These are phyloP conservation scores for Megaptera novaeangliae DNA, from an alignment of 2,113 vertebrate species.

Conservation along the genomic window DNA sequence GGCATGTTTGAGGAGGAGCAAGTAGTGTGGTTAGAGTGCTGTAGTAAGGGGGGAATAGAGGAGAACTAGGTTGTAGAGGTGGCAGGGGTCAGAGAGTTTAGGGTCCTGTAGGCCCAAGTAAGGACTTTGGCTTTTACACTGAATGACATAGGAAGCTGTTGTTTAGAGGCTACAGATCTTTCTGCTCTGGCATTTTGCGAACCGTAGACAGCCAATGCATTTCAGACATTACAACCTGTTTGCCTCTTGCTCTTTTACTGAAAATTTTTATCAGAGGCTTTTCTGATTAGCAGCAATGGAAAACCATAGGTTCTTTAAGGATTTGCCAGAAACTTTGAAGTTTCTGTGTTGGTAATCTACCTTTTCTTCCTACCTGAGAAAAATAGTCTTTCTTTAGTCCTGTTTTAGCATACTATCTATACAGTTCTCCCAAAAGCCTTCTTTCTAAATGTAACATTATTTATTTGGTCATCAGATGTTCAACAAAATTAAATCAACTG, in stretches of 20 bases:
- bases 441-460: neutral
- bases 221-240: neutral
- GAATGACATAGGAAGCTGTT: neutral
- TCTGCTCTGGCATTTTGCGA: neutral
- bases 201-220: neutral
- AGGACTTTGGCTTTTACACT: neutral
- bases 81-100: neutral
- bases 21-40: neutral
- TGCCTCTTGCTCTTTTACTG: neutral
- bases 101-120: neutral
- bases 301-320: neutral
- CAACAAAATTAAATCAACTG: neutral
- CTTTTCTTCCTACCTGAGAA: neutral
- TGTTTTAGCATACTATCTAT: neutral
- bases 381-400: neutral
- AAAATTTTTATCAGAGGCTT: neutral
- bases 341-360: neutral
- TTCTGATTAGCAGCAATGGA: neutral
- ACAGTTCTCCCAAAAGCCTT: neutral
- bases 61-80: neutral
- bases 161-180: neutral
- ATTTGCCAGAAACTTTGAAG: neutral
- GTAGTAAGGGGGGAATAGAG: neutral
- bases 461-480: neutral
- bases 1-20: neutral